Base-by-base conservation (phyloP, 1,140 invertebrate genomes). In the Drosophila micromelanica region DNA sequence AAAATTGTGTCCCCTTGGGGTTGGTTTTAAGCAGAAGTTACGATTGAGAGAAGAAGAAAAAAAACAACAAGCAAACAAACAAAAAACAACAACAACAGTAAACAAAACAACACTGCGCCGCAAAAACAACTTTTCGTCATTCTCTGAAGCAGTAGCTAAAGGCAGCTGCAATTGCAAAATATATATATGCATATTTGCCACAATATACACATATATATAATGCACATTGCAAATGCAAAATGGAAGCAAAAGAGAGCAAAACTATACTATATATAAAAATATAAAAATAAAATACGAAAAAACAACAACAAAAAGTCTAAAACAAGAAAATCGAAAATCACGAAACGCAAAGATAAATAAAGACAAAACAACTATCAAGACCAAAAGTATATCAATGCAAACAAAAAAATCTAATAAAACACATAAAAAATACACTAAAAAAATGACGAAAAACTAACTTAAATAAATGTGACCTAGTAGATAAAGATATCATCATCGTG, bases 381-480 rank as follows among this genome's bases (percentile, higher is more conserved):
- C 85, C 84, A 87, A 87, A 70, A 65, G 52, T 76, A 89, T 87
- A 87, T 87, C 84, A 89, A 86, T 89, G 84, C 84, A 87, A 86
- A 86, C 82, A 82, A 87, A 87, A 86, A 87, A 89, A 87, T n/a
- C 73, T 61, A 76, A 67, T 71, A 86, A 82, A 73, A 70, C 35
- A 80, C 76, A 87, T 71, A 89, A 76, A 81, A 84, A 84, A 82
- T 85, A 87, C 78, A 87, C 81, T 74, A 82, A 85, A 86, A 86
- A 86, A 86, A 78, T 46, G 38, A 61, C 78, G 70, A 78, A 73
- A 73, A 80, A 75, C 78, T 73, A 87, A 89, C 70, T 75, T 89
- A 80, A 87, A 81, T 89, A 82, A 87, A 81, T 86, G 86, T 90
- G 86, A 90, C 86, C 78, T 86, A 81, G 81, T 90, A 82, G 86